These are phyloP conservation scores for Trichomycterus rosablanca DNA, from an alignment of 2,113 vertebrate genomes.

Conservation along the genomic window DNA sequence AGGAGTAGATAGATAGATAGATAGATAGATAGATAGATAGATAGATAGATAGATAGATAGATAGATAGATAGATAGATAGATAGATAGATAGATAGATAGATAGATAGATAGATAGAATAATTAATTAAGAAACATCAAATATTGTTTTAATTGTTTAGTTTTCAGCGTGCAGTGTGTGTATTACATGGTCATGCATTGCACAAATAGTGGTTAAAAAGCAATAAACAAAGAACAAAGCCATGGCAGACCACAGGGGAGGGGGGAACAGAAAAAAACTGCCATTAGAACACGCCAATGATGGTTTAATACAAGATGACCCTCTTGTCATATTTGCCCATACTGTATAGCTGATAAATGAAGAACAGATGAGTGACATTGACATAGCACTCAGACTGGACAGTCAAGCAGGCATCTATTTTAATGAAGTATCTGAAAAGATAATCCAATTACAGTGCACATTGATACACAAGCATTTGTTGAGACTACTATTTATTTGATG, in stretches of 20 bases:
- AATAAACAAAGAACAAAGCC: constrained; percentile 32
- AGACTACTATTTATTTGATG: background rate
- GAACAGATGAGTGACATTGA: constrained; percentile 41
- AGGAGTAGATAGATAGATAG: no score
- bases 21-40: constrained; percentile 16
- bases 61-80: constrained; percentile 35
- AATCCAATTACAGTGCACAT: constrained; percentile 30
- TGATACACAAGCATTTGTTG: constrained; percentile 38
- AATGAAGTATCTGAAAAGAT: constrained; percentile 8
- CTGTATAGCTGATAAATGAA: constrained; percentile 22
- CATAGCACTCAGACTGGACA: constrained; percentile 22
- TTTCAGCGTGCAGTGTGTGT: constrained; percentile 11
- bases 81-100: constrained; percentile 35
- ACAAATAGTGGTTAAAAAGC: constrained; percentile 11
- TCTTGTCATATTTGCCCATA: constrained; percentile 22
- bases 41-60: constrained; percentile 26
- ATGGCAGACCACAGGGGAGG: constrained; percentile 37
- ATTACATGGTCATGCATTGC: background rate
- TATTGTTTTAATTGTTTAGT: no score
- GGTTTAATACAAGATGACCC: constrained; percentile 52
- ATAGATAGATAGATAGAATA: constrained; percentile 25
- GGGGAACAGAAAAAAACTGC: constrained; percentile 38
- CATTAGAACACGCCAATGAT: constrained; percentile 52
- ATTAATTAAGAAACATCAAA: constrained; percentile 49
- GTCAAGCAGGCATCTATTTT: constrained; percentile 10